These are phyloP conservation scores for Tetranychus urticae DNA, from an alignment of 1,140 invertebrate genomes.

Conservation along the genomic window DNA sequence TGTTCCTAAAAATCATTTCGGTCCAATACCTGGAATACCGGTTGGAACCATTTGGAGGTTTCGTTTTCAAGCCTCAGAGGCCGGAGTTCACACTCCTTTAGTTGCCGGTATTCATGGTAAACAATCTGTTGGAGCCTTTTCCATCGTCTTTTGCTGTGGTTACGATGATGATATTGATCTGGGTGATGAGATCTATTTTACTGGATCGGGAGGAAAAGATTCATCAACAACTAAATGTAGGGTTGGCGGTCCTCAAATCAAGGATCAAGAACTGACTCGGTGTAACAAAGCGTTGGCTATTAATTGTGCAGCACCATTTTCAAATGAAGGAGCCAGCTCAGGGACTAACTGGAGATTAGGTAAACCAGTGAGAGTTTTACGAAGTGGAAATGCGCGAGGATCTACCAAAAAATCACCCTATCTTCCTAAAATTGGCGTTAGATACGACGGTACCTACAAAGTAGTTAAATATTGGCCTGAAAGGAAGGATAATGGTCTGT, in stretches of 20 bases:
- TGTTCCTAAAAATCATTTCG: too few relatives aligned
- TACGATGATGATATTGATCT: slow-evolving; percentile 67
- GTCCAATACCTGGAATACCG: too few relatives aligned
- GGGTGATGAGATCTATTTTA: slow-evolving; percentile 58
- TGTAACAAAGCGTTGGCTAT: too few relatives aligned
- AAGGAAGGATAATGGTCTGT: slow-evolving; percentile 31
- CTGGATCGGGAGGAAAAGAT: slow-evolving; percentile 53
- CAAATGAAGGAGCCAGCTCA: slow-evolving; percentile 23
- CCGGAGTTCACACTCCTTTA: too few relatives aligned
- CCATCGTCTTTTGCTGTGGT: slow-evolving; percentile 56
- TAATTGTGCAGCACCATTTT: too few relatives aligned
- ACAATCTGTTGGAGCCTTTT: slow-evolving; percentile 41
- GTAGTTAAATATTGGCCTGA: slow-evolving; percentile 60
- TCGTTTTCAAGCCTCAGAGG: too few relatives aligned
- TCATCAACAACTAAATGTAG: slow-evolving; percentile 7
- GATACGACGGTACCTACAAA: slow-evolving; percentile 30
- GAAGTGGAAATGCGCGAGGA: slow-evolving; percentile 42
- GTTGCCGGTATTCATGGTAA: too few relatives aligned
- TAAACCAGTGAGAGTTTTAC: slow-evolving; percentile 49
- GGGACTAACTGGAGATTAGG: slow-evolving; percentile 40
- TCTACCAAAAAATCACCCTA: slow-evolving; percentile 35
- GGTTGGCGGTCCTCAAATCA: too few relatives aligned
- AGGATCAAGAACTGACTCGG: too few relatives aligned
- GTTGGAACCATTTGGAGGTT: too few relatives aligned
- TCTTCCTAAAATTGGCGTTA: slow-evolving; percentile 43